phyloP scores from a whole-genome alignment of 1,140 invertebrate genomes.

The Eriosoma lanigerum region DNA sequence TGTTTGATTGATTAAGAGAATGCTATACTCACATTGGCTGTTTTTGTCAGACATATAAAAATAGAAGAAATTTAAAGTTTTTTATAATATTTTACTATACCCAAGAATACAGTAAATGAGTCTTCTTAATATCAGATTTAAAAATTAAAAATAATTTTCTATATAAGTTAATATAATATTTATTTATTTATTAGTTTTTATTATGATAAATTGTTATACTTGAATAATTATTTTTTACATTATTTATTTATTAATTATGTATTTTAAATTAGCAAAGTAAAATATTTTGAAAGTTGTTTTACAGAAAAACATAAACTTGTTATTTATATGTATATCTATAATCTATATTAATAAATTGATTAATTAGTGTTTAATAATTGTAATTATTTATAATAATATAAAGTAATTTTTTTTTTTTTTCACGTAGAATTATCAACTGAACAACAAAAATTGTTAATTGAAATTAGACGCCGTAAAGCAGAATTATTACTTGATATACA shows the following conservation, averaged over 20 bases:
- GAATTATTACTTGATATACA: conserved; percentile 90
- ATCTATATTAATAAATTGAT: background rate
- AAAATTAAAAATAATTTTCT: too few species aligned
- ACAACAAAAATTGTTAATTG: conserved; percentile 85
- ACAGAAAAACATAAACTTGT: background rate
- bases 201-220: background rate
- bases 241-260: conserved; percentile 46
- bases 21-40: too few species aligned
- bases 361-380: conserved; percentile 6
- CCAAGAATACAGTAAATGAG: too few species aligned
- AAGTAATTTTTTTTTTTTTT: conserved; percentile 58
- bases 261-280: background rate
- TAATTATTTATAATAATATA: background rate
- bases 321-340: too few species aligned
- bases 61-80: too few species aligned
- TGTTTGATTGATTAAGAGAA: too few species aligned
- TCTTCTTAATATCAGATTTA: too few species aligned
- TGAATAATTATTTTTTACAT: background rate
- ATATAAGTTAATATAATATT: too few species aligned
- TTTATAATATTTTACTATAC: too few species aligned
- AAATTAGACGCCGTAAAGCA: conserved; percentile 85
- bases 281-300: conserved; percentile 7
- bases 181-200: too few species aligned
- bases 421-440: conserved; percentile 82
- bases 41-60: too few species aligned